A percentile compares a stretch with the other conserved stretches of the same genome.
phyloP scores from a whole-genome alignment of 2,888 invertebrate species.

The Micoletzkya japonica region DNA sequence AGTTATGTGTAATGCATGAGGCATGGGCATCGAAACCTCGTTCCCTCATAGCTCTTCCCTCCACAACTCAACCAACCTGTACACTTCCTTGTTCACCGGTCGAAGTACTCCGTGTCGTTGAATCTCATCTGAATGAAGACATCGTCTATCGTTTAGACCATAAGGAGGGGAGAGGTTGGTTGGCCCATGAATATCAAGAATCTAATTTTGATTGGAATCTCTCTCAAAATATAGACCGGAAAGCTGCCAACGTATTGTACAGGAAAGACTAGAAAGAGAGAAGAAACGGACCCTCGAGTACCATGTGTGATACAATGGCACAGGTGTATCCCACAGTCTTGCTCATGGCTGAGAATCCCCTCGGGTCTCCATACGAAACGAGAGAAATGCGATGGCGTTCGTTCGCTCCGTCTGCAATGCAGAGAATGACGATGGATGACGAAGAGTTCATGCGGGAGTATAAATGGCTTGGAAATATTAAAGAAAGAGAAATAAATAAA shows the following conservation, averaged over 20 bases:
- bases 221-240: too few relatives aligned
- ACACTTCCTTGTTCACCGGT: constrained; percentile 88
- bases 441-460: too few relatives aligned
- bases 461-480: too few relatives aligned
- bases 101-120: constrained; percentile 89
- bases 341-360: constrained; percentile 88
- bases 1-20: too few relatives aligned
- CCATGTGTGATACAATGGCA: constrained; percentile 95
- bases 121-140: constrained; percentile 78
- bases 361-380: constrained; percentile 80
- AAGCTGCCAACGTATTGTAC: too few relatives aligned
- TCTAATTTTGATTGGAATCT: too few relatives aligned
- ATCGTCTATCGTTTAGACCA: too few relatives aligned
- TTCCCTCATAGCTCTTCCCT: background rate
- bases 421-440: background rate
- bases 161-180: too few relatives aligned
- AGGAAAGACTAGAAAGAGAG: too few relatives aligned
- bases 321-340: constrained; percentile 88
- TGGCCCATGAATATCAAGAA: too few relatives aligned
- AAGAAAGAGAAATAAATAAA: too few relatives aligned
- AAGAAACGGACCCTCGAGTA: constrained; percentile 78
- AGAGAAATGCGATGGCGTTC: constrained; percentile 79
- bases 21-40: background rate
- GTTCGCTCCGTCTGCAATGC: constrained; percentile 57
- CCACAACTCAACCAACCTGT: constrained; percentile 65